Percentiles rank a stretch among this genome's conserved stretches.
Conservation (phyloP, 1,140 invertebrate species). For the Eubasilissa regina region DNA sequence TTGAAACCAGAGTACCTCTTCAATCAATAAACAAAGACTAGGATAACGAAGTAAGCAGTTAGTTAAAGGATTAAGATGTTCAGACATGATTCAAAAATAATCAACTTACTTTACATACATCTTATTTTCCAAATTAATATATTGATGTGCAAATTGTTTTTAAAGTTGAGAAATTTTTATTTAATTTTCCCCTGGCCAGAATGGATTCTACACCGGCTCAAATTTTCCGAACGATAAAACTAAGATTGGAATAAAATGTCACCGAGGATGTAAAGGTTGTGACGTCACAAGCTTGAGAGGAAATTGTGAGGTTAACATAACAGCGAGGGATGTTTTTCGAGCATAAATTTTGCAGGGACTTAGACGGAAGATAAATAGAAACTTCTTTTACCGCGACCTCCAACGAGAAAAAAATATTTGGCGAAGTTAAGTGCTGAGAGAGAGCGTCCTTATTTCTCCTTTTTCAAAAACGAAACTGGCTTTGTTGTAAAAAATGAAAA, state of each 20-base stretch:
- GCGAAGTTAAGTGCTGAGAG: not conserved
- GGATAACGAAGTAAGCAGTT: no score
- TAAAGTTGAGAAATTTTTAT: no score
- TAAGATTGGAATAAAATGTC: conserved; percentile 19
- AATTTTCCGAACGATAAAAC: conserved; percentile 1
- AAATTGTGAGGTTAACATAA: conserved; percentile 20
- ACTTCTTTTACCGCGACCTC: conserved; percentile 16
- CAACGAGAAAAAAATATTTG: conserved; percentile 2
- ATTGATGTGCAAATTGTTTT: no score
- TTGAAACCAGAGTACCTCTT: no score
- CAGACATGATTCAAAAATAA: no score
- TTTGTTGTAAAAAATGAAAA: not conserved
- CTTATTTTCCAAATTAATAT: no score
- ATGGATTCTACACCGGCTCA: not conserved
- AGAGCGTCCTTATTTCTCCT: not conserved
- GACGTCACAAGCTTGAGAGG: conserved; percentile 4
- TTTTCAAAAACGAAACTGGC: conserved; percentile 1
- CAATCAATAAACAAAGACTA: no score
- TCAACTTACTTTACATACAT: no score
- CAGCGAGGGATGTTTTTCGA: conserved; percentile 18
- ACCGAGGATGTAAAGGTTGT: not conserved
- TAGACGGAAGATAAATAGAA: conserved; percentile 19
- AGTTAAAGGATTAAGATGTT: no score
- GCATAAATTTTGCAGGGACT: conserved; percentile 19
- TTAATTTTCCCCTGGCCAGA: no score